phyloP scores from a whole-genome alignment of 92 coral and sea anemone species.

The Zoanthus sociatus region DNA sequence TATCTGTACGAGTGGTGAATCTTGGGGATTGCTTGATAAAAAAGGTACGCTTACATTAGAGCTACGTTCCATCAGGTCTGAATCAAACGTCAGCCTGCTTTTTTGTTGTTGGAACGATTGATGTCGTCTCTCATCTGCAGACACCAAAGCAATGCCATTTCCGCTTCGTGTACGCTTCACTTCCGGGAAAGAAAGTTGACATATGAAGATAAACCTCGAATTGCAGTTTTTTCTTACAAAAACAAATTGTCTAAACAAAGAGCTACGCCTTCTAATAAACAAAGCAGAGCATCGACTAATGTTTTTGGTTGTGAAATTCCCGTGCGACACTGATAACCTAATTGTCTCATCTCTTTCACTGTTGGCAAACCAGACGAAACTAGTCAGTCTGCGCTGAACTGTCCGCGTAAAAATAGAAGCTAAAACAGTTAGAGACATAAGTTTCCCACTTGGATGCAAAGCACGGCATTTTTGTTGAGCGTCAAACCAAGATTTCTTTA shows the following conservation, averaged over 20 bases:
- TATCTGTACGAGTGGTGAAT: background rate
- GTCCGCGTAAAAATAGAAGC: background rate
- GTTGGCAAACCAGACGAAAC: constrained; percentile 17
- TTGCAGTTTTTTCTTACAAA: constrained; percentile 10
- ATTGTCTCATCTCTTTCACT: background rate
- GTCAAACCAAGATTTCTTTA: constrained; percentile 37
- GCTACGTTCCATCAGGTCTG: background rate
- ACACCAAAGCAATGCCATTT: background rate
- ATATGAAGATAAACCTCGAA: constrained; percentile 15
- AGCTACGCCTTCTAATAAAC: background rate
- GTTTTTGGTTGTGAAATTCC: background rate
- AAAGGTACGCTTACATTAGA: background rate
- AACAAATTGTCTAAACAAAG: constrained; percentile 5
- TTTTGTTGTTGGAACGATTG: background rate
- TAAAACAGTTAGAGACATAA: constrained; percentile 12
- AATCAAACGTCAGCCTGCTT: background rate
- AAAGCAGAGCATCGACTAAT: constrained; percentile 3
- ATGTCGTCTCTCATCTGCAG: background rate
- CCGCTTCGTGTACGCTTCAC: background rate
- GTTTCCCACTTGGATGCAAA: background rate
- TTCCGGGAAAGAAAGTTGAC: constrained; percentile 34
- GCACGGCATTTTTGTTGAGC: constrained; percentile 13
- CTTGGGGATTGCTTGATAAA: background rate
- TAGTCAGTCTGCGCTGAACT: background rate
- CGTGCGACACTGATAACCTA: background rate